Percentiles rank a stretch among this genome's conserved stretches.
phyloP scores from a whole-genome alignment of 2,888 invertebrate genomes.

The Andrena flavipes region DNA sequence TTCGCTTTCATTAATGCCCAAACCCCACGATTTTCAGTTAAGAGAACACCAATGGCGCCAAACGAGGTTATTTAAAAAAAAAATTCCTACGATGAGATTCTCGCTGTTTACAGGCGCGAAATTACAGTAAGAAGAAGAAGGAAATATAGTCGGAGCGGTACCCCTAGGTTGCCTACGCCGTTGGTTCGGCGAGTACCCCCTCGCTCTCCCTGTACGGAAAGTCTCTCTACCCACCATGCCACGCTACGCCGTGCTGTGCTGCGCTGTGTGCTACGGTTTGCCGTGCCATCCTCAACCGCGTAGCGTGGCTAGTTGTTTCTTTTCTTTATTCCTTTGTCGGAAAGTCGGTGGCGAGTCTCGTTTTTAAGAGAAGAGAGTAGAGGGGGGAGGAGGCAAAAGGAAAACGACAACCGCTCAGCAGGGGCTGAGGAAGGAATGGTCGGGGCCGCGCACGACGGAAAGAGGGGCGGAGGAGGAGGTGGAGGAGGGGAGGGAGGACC shows the following conservation, averaged over 20 bases:
- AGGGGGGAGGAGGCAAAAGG: constrained; percentile 65
- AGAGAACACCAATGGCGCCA: no score
- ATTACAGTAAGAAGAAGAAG: constrained; percentile 17
- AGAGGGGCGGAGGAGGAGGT: constrained; percentile 19
- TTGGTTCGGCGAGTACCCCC: constrained; percentile 71
- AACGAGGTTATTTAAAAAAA: not conserved
- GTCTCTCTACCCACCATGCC: constrained; percentile 77
- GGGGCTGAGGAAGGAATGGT: constrained; percentile 68
- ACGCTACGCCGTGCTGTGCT: constrained; percentile 74
- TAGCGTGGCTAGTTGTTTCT: constrained; percentile 83
- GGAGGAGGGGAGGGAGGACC: constrained; percentile 60
- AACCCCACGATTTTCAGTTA: no score
- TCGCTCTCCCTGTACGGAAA: constrained; percentile 73
- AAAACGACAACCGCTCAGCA: constrained; percentile 61
- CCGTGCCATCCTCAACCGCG: constrained; percentile 78
- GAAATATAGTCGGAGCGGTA: not conserved
- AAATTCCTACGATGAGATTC: not conserved
- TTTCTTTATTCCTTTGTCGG: constrained; percentile 84
- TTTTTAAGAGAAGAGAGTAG: constrained; percentile 76
- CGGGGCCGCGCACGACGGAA: constrained; percentile 24
- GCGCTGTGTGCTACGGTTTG: constrained; percentile 68
- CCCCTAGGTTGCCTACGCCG: constrained; percentile 70
- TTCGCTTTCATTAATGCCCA: no score
- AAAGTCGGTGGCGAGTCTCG: constrained; percentile 84
- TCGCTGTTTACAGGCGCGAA: not conserved